A percentile compares a stretch with the other conserved stretches of the same genome.
phyloP scores from a whole-genome alignment of 2,888 invertebrate genomes.

The Stegana nigrithorax region DNA sequence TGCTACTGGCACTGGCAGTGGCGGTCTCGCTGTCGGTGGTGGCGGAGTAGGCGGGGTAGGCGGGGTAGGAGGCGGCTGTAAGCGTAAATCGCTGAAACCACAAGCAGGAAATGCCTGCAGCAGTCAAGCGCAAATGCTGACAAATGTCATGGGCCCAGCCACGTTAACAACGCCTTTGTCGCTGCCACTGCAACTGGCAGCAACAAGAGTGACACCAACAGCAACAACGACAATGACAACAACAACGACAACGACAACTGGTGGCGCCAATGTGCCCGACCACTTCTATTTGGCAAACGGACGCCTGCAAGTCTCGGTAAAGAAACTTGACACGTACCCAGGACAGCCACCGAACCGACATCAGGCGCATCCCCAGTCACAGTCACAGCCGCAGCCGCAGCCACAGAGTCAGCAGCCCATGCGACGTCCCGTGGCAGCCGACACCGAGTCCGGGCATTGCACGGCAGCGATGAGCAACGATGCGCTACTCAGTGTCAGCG shows the following conservation, averaged over 20 bases:
- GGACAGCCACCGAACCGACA: not conserved
- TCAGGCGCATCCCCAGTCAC: conserved; percentile 6
- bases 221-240: conserved; percentile 43
- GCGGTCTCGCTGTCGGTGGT: not conserved
- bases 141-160: not conserved
- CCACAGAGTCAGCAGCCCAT: conserved; percentile 14
- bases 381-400: conserved; percentile 17
- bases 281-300: not conserved
- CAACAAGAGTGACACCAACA: conserved; percentile 16
- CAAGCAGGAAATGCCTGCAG: not conserved
- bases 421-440: too few relatives aligned
- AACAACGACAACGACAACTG: conserved; percentile 34
- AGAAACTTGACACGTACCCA: conserved; percentile 1
- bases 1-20: not conserved
- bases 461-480: not conserved
- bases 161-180: conserved; percentile 9
- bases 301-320: not conserved
- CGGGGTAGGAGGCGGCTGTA: not conserved
- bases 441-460: conserved; percentile 51
- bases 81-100: not conserved
- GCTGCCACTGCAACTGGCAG: conserved; percentile 1
- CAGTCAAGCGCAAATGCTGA: conserved; percentile 26
- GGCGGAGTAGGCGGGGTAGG: not conserved
- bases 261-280: conserved; percentile 24
- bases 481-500: conserved; percentile 44